phyloP scores from a whole-genome alignment of 1,140 invertebrate genomes.

The Hyposmocoma kahamanoa region DNA sequence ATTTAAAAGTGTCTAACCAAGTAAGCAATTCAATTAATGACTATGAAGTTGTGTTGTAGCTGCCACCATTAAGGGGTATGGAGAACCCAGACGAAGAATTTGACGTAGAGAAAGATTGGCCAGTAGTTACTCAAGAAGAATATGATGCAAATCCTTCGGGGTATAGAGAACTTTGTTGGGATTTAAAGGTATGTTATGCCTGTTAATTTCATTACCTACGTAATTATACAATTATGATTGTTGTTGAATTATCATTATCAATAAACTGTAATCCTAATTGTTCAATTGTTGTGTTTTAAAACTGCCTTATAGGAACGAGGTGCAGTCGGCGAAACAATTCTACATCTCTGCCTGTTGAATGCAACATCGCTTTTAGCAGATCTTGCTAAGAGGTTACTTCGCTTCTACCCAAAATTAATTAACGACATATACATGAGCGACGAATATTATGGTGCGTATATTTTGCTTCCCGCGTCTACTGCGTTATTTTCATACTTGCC shows the following conservation, averaged over 20 bases:
- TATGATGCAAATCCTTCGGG: conserved; percentile 74
- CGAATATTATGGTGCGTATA: conserved; percentile 92
- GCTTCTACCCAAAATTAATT: conserved; percentile 95
- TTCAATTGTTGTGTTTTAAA: conserved; percentile 95
- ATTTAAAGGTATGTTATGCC: conserved; percentile 78
- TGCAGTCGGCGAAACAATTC: conserved; percentile 95
- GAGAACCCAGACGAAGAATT: conserved; percentile 89
- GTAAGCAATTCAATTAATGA: too few relatives aligned
- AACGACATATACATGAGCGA: conserved; percentile 97
- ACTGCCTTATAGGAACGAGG: conserved; percentile 83
- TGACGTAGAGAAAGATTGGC: conserved; percentile 84
- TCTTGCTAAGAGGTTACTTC: conserved; percentile 91
- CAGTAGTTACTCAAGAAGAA: conserved; percentile 74
- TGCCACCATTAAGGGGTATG: conserved; percentile 82
- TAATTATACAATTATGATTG: too few relatives aligned
- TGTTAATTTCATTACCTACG: too few relatives aligned
- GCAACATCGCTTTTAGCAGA: conserved; percentile 93
- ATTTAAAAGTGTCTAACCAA: too few relatives aligned
- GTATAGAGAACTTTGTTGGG: conserved; percentile 94
- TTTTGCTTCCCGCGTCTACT: not conserved
- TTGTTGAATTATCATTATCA: too few relatives aligned
- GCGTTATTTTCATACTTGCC: not conserved
- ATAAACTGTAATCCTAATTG: too few relatives aligned
- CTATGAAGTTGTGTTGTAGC: too few relatives aligned
- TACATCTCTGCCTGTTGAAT: conserved; percentile 95